Conservation (phyloP, 2,797 vertebrate genomes). For the Uromys caudimaculatus region DNA sequence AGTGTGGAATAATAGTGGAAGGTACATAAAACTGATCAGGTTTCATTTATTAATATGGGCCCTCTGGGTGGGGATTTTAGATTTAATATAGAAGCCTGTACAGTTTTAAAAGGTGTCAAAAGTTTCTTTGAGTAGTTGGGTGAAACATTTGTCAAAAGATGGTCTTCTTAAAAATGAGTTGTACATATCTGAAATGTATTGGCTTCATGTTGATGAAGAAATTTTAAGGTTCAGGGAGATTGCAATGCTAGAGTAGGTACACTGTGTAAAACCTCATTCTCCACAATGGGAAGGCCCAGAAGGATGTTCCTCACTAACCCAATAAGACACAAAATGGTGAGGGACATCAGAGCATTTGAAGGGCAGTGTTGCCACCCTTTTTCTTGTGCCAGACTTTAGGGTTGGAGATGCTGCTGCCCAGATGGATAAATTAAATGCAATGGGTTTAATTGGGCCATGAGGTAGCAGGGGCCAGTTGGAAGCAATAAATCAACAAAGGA, state of each 20-base stretch:
- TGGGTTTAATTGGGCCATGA: background rate
- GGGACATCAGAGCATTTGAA: background rate
- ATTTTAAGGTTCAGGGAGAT: background rate
- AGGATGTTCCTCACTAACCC: background rate
- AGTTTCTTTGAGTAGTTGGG: background rate
- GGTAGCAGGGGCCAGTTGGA: background rate
- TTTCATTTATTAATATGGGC: background rate
- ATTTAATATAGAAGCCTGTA: background rate
- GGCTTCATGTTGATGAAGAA: background rate
- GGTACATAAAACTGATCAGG: background rate
- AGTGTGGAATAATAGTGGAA: background rate
- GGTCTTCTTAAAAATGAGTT: background rate
- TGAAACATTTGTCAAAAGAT: background rate
- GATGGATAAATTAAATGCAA: background rate
- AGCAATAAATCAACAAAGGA: background rate
- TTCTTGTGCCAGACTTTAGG: background rate
- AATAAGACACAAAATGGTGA: background rate
- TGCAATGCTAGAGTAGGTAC: background rate
- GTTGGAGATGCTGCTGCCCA: background rate
- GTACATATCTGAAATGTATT: background rate
- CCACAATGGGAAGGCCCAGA: background rate
- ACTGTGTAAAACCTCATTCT: background rate
- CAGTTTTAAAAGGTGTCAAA: background rate
- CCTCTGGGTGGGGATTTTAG: background rate
- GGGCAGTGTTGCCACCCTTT: background rate